Conservation (phyloP, 1,140 invertebrate genomes). For the Scaptodrosophila lebanonensis region DNA sequence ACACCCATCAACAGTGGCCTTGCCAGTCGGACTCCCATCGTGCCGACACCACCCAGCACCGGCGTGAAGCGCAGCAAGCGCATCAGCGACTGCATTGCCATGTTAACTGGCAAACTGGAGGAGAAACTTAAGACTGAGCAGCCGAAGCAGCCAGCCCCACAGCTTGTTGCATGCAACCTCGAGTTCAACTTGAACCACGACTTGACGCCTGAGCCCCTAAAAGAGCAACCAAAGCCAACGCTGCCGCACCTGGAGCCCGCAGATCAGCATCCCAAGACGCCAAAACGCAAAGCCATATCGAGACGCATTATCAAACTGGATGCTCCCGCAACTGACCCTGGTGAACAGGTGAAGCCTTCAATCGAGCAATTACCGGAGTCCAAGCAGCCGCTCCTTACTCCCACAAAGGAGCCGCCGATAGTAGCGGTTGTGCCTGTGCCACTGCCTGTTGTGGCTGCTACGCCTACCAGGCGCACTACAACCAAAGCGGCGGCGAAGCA, state of each 20-base stretch:
- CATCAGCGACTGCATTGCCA: constrained; percentile 80
- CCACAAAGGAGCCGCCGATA: not conserved
- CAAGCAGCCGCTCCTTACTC: too few species aligned
- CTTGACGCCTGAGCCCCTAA: too few species aligned
- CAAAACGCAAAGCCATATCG: constrained; percentile 63
- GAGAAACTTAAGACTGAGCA: constrained; percentile 76
- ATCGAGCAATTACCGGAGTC: too few species aligned
- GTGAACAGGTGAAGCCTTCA: too few species aligned
- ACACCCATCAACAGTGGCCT: constrained; percentile 12
- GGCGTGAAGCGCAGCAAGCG: constrained; percentile 75
- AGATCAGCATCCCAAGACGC: constrained; percentile 46
- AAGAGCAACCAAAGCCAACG: too few species aligned
- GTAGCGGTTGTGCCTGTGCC: not conserved
- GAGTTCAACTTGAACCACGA: too few species aligned
- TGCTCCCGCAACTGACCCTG: not conserved
- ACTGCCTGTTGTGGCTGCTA: not conserved
- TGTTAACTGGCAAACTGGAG: constrained; percentile 79
- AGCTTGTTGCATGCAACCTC: too few species aligned
- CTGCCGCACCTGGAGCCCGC: not conserved
- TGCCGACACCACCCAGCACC: constrained; percentile 14
- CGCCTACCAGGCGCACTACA: constrained; percentile 30
- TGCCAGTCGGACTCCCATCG: not conserved
- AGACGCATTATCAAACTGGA: constrained; percentile 61
- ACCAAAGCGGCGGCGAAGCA: constrained; percentile 58
- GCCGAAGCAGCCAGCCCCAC: constrained; percentile 8